Base-by-base conservation (phyloP, 2,113 vertebrate species). In the Pipa parva region DNA sequence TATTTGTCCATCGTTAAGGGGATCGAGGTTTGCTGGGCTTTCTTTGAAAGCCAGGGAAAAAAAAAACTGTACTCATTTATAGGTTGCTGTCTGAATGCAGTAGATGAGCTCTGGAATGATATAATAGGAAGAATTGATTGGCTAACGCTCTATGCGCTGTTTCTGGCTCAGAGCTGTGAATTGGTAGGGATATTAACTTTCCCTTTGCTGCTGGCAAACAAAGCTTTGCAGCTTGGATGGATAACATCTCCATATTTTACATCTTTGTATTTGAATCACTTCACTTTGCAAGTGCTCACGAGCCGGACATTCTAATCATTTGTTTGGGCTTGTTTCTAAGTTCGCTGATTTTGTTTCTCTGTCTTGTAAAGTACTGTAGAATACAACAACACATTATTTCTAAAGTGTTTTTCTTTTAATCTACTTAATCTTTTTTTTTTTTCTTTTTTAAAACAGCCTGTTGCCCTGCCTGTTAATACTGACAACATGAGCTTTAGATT, bases 1-100 rank as follows among this genome's bases (percentile, higher is more conserved):
- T 69, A 69, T 69, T 69, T 69, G 46, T 68, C 64, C 56, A 59
- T 68, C 48, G 55, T 68, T 59, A 60, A 60, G 42, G 56, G 52
- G 46, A 60, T 51, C 31, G 42, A 33, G 57, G 46, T 60, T 69
- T 61, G 48, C 25, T 11, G 66, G 48, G 57, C 33, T 54, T 69
- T 54, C 25, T 17, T 15, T n/a, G 24, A 8, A 7, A 29, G 24
- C 20, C 20, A 25, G 22, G n/a, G n/a, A n/a, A n/a, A n/a, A 15
- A 60, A 59, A 61, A 54, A 27, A 24, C 42, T 61, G 57, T 24
- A 48, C 48, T 54, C 49, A 61, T 69, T 69, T 69, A 52, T 42
- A 69, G 46, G 20, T 49, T 49, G 20, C 24, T 52, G 25, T 18
- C 58, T 52, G 18, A 31, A 61, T 39, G 33, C 66, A 28, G 46